phyloP scores from a whole-genome alignment of 2,113 vertebrate genomes.

The Diphyllodes magnificus region DNA sequence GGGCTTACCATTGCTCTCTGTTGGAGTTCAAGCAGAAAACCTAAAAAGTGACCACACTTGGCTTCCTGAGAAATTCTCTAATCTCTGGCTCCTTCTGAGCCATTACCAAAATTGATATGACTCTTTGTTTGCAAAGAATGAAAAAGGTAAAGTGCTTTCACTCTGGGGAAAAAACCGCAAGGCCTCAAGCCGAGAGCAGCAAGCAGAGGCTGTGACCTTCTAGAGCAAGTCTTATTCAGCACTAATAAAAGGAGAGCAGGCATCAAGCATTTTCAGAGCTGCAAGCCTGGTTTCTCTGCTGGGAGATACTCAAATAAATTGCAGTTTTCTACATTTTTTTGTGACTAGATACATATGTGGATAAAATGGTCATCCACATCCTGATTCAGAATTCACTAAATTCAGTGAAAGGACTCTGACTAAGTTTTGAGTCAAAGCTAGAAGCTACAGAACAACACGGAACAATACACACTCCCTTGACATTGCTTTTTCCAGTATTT shows the following conservation, averaged over 20 bases:
- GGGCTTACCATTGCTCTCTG: background rate
- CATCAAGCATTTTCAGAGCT: background rate
- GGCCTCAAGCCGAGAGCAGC: background rate
- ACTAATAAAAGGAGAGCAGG: background rate
- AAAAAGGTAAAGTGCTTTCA: background rate
- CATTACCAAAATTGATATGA: background rate
- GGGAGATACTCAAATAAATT: background rate
- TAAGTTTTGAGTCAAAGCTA: background rate
- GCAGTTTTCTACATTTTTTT: background rate
- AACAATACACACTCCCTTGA: background rate
- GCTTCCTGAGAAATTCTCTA: background rate
- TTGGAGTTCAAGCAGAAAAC: background rate
- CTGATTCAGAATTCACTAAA: background rate
- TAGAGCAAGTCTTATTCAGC: background rate
- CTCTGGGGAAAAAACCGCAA: background rate
- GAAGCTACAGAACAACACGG: background rate
- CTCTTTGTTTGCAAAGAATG: background rate
- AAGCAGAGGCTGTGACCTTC: background rate
- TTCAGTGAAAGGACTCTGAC: background rate
- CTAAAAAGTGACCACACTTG: background rate
- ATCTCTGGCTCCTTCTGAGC: background rate
- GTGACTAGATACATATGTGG: background rate
- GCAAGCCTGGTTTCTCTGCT: background rate
- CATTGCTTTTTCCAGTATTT: background rate
- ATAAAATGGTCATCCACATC: background rate